phyloP scores from a whole-genome alignment of 2,113 vertebrate species.

The Microtus montanus region DNA sequence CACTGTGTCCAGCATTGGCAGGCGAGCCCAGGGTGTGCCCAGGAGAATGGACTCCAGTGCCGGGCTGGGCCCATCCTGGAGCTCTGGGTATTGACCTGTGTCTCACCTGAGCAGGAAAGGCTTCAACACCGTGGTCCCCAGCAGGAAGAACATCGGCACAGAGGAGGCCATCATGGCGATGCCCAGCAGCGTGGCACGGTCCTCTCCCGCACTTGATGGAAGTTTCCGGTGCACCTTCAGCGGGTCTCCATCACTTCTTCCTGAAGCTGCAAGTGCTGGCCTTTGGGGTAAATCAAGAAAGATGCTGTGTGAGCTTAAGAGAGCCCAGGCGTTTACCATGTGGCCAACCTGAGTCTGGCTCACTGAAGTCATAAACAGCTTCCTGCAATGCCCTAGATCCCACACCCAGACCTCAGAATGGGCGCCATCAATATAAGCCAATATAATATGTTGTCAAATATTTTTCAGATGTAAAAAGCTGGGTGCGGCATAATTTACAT shows the following conservation, averaged over 20 bases:
- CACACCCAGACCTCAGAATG: neutral
- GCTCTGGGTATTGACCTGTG: neutral
- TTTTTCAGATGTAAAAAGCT: neutral
- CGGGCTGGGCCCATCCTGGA: neutral
- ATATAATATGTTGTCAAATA: too few relatives aligned
- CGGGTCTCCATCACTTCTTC: conserved; percentile 59
- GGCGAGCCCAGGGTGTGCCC: neutral
- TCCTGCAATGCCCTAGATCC: neutral
- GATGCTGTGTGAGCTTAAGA: neutral
- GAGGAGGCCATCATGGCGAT: conserved; percentile 90
- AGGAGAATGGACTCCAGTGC: neutral
- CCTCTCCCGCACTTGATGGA: conserved; percentile 88
- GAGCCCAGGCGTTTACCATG: too few relatives aligned
- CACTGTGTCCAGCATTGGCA: neutral
- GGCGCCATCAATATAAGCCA: neutral
- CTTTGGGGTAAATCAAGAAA: conserved; percentile 67
- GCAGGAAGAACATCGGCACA: conserved; percentile 89
- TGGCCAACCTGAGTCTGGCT: neutral
- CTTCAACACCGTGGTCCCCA: conserved; percentile 86
- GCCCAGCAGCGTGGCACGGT: conserved; percentile 88
- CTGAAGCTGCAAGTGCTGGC: conserved; percentile 71
- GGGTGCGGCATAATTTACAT: neutral
- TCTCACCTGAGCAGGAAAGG: conserved; percentile 88
- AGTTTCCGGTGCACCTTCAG: conserved; percentile 71
- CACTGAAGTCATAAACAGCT: neutral